A percentile compares a stretch with the other conserved stretches of the same genome.
Evolutionary conservation across 2,797 vertebrate species (phyloP).

Genomic region (Argya squamiceps): DNA sequence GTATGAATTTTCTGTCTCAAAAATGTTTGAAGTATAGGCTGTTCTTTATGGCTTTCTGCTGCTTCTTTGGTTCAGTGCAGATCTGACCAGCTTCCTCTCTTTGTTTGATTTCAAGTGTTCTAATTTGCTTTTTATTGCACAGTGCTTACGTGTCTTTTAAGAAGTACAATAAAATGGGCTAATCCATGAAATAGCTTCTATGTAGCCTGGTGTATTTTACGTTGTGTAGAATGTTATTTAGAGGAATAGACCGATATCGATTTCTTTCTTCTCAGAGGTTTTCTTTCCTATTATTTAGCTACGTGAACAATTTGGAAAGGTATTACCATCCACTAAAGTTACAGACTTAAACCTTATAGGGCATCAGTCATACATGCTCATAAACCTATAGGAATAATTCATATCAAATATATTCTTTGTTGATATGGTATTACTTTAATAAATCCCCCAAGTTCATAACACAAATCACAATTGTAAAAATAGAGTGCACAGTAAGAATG

Average conservation of each 20-base stretch:
- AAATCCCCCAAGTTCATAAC: background rate
- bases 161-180: constrained; percentile 34
- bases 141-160: constrained; percentile 16
- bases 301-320: constrained; percentile 25
- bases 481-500: background rate
- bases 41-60: background rate
- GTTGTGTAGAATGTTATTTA: constrained; percentile 46
- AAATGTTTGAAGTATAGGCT: background rate
- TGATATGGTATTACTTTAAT: constrained; percentile 8
- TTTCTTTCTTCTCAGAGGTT: constrained; percentile 3
- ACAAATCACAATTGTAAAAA: constrained; percentile 25
- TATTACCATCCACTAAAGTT: constrained; percentile 54
- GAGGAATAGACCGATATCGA: background rate
- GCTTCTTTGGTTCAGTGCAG: background rate
- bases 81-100: constrained; percentile 10
- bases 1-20: background rate
- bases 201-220: constrained; percentile 11
- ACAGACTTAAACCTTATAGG: constrained; percentile 27
- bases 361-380: constrained; percentile 18
- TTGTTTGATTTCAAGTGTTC: constrained; percentile 30
- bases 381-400: constrained; percentile 42
- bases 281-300: background rate
- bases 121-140: constrained; percentile 42
- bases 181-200: constrained; percentile 40
- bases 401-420: constrained; percentile 7